phyloP scores from a whole-genome alignment of 2,797 vertebrate genomes.

The Philypnodon macrostomus region DNA sequence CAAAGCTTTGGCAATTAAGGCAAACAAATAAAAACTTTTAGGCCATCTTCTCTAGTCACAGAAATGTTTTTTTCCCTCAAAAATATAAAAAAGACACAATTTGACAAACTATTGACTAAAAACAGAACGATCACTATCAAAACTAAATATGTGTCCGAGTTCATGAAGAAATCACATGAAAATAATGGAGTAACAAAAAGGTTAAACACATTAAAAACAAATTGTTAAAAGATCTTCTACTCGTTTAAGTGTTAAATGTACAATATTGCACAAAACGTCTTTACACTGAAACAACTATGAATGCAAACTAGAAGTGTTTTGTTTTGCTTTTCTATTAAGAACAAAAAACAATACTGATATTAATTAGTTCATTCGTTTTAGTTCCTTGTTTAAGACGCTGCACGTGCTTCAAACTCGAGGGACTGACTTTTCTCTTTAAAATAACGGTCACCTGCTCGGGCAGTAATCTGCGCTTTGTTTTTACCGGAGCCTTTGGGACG shows the following conservation, averaged over 20 bases:
- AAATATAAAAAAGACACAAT: slow-evolving; percentile 44
- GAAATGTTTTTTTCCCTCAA: too few relatives aligned
- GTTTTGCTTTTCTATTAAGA: too few relatives aligned
- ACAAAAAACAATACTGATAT: too few relatives aligned
- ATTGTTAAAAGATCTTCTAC: slow-evolving; percentile 27
- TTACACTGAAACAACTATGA: not conserved
- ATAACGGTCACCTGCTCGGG: not conserved
- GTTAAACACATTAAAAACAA: slow-evolving; percentile 3
- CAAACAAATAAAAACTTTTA: slow-evolving; percentile 38
- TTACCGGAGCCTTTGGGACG: slow-evolving; percentile 65
- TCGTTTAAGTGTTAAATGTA: slow-evolving; percentile 37
- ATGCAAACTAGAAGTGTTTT: too few relatives aligned
- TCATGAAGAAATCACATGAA: slow-evolving; percentile 32
- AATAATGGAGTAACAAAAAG: slow-evolving; percentile 21
- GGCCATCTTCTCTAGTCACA: slow-evolving; percentile 11
- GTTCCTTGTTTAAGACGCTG: too few relatives aligned
- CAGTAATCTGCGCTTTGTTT: slow-evolving; percentile 20
- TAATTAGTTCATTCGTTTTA: too few relatives aligned
- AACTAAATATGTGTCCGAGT: slow-evolving; percentile 33
- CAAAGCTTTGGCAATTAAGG: slow-evolving; percentile 63
- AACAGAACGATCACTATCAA: slow-evolving; percentile 31
- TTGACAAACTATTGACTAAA: slow-evolving; percentile 35
- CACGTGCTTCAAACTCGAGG: too few relatives aligned
- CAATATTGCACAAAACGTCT: slow-evolving; percentile 31
- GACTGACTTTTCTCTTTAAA: not conserved